These are phyloP conservation scores for Karalla daura DNA, from an alignment of 2,797 vertebrate species.

Conservation along the genomic window DNA sequence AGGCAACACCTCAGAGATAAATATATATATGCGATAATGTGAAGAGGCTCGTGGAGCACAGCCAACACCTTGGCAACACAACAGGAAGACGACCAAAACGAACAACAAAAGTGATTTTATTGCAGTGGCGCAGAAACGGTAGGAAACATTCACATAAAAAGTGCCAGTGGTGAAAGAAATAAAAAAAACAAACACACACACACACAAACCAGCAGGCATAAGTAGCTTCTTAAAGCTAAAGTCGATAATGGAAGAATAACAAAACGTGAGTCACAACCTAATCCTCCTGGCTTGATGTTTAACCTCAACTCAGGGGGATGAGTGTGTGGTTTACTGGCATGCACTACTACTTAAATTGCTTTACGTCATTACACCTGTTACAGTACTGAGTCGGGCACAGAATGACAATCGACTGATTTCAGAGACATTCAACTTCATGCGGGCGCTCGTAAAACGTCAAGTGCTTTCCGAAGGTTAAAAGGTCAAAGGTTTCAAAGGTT, in stretches of 20 bases:
- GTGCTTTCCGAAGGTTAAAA: no score
- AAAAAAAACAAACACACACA: no score
- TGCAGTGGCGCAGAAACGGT: conserved; percentile 61
- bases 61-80: neutral
- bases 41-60: no score
- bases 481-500: no score
- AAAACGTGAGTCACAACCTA: conserved; percentile 24
- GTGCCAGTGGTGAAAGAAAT: conserved; percentile 45
- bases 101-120: conserved; percentile 74
- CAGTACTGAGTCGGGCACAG: conserved; percentile 35
- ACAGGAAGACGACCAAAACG: neutral
- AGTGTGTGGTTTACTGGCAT: conserved; percentile 47
- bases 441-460: conserved; percentile 48
- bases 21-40: no score
- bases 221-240: conserved; percentile 9
- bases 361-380: conserved; percentile 52
- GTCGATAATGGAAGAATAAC: conserved; percentile 23
- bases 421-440: conserved; percentile 60
- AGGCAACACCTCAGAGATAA: neutral
- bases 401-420: conserved; percentile 39
- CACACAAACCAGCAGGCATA: conserved; percentile 24
- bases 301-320: conserved; percentile 22
- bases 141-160: conserved; percentile 65
- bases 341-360: conserved; percentile 45
- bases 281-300: conserved; percentile 13